Base-by-base conservation (phyloP, 2,888 invertebrate species). In the Tetragnatha montana region DNA sequence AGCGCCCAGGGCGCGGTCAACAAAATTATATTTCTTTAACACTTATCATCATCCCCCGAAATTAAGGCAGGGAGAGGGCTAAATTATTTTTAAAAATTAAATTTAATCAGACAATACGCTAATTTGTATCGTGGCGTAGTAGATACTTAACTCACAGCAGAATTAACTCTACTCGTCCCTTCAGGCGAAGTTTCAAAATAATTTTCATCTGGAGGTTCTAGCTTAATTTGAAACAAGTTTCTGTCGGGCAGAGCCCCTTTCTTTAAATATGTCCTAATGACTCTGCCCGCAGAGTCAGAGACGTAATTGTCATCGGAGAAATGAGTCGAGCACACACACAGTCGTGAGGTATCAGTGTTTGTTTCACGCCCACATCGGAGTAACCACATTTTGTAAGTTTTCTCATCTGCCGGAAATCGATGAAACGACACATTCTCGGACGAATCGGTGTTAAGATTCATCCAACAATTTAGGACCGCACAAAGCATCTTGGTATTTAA, bases 141-240 rank as follows among this genome's bases (percentile, higher is more conserved):
- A n/a, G n/a, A 35, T 22, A 10, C 14, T 19, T 12, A 17, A 80
- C 47, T 21, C 10, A 8, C 22, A 17, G 73, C 19, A 0, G 17
- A 4, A 2, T 75, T 35, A 6, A 7, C 22, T 51, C 19, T 74
- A 2, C 35, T 35, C 35, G 1, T 35, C 35, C 35, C 4, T 35
- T 35, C 35, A 35, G 4, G 4, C 2, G n/a, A 14, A 14, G 7
- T 49, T 21, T 71, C 78, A 68, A 35, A 21, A 2, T 80, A 51
- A 35, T 73, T 79, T 6, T 60, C 19, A 79, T 79, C 78, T 4
- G 49, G 7, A 8, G 73, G 88, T 60, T 88, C 88, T 68, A 60
- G 71, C n/a, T 88, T 88, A 8, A 88, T 71, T 73, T 70, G 14
- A 49, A 68, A 21, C n/a, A 88, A 50, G 78, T 83, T 88, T 68